A percentile compares a stretch with the other conserved stretches of the same genome.
These are phyloP conservation scores for Nothocercus nigrocapillus DNA, from an alignment of 2,113 vertebrate species.

Conservation along the genomic window DNA sequence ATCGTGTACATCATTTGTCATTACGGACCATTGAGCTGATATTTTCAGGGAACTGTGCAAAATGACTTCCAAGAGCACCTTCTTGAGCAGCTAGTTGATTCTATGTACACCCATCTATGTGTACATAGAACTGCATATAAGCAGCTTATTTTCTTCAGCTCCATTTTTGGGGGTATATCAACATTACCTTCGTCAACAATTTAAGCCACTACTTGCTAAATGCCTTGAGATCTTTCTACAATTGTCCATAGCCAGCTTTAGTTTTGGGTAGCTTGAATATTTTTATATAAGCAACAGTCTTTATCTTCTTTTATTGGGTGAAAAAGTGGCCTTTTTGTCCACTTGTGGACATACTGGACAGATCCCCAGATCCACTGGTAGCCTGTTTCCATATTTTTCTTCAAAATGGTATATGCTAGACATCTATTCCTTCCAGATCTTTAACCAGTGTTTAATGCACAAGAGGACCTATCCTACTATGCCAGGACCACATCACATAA, in stretches of 20 bases:
- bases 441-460: neutral
- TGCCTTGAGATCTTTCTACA: neutral
- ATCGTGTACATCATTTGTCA: neutral
- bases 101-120: neutral
- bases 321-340: neutral
- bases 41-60: neutral
- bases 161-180: neutral
- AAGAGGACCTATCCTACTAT: neutral
- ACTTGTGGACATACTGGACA: neutral
- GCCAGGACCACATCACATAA: neutral
- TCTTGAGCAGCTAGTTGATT: neutral
- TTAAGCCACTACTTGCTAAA: neutral
- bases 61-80: neutral
- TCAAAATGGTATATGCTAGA: neutral
- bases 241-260: neutral
- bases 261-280: neutral
- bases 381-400: neutral
- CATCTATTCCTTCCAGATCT: neutral
- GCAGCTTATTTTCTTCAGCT: neutral
- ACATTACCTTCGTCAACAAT: neutral
- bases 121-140: neutral
- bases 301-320: neutral
- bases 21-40: neutral
- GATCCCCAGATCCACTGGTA: neutral
- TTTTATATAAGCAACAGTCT: neutral